Conservation (phyloP, 2,113 vertebrate species). For the Bothrops jararaca region DNA sequence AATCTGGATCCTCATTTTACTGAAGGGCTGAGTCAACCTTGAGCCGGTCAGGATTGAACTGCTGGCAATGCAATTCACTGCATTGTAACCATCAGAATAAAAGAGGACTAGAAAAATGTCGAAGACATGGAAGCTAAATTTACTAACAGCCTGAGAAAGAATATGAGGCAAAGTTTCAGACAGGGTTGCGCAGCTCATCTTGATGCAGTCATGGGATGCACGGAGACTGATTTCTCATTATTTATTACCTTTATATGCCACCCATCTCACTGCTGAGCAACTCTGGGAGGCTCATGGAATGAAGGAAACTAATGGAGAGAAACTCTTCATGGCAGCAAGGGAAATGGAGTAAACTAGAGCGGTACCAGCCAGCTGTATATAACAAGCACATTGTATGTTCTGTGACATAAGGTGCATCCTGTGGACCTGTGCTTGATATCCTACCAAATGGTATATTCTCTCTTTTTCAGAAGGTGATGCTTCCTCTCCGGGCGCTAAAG, state of each 20-base stretch:
- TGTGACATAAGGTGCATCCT: accelerated
- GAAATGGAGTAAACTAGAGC: background rate
- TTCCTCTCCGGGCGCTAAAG: conserved; percentile 33
- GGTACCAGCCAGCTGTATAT: background rate
- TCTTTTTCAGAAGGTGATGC: conserved; percentile 23
- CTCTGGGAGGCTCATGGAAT: background rate
- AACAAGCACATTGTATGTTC: background rate
- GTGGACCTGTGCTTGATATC: background rate
- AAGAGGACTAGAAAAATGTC: background rate
- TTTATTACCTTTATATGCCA: background rate
- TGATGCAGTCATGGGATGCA: background rate
- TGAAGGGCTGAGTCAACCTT: too few species aligned
- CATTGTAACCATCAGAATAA: background rate
- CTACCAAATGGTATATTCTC: background rate
- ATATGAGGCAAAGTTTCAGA: background rate
- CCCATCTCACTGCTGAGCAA: background rate
- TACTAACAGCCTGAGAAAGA: background rate
- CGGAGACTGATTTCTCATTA: background rate
- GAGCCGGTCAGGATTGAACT: too few species aligned
- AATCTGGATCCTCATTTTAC: too few species aligned
- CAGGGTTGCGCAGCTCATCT: background rate
- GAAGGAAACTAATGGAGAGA: background rate
- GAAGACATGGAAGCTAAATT: background rate
- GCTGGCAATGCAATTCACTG: background rate
- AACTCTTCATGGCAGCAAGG: background rate